Evolutionary conservation across 2,113 vertebrate species (phyloP), one percentile per base, ranked within the genome.

Genomic region (Tauraco erythrolophus): DNA sequence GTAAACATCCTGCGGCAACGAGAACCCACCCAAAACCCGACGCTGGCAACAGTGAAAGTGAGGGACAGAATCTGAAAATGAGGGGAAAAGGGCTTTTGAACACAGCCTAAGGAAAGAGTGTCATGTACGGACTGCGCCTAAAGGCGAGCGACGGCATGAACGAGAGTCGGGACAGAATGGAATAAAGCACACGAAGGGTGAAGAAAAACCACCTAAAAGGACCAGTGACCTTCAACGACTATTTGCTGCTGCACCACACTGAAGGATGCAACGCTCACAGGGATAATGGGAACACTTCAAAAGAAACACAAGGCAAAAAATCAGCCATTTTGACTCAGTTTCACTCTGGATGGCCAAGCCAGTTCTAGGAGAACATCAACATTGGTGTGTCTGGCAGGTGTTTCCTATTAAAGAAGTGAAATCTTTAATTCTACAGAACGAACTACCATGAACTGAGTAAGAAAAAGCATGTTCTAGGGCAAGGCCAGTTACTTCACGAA

Each of bases 71-170:
- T 27, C 25, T n/a, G 45, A 21, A 37, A 43, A 13, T 11, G 24
- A 22, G 2, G 6, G 35, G 31, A 25, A n/a, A 13, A 66, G 14
- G 62, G 21, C 68, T 94, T 79, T 35, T 54, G 41, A 58, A 57
- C 23, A 45, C 14, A 70, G 68, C 50, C 33, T 22, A 23, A 64
- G n/a, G n/a, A n/a, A n/a, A n/a, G n/a, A n/a, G n/a, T 1, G 12
- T 43, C 54, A 11, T 0, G 0, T 14, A 22, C 17, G 13, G 54
- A 54, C 6, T 3, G 5, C 3, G 5, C 33, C 74, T 35, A 11
- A 9, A 53, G 51, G 70, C 17, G 21, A 53, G 25, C 54, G 53
- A 9, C 2, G n/a, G 57, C 3, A 27, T 9, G 25, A 78, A 17
- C 19, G 23, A 11, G 4, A 15, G 37, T 5, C 48, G 62, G 45